Conservation (phyloP, 2,113 vertebrate genomes). For the Hippopotamus amphibius region DNA sequence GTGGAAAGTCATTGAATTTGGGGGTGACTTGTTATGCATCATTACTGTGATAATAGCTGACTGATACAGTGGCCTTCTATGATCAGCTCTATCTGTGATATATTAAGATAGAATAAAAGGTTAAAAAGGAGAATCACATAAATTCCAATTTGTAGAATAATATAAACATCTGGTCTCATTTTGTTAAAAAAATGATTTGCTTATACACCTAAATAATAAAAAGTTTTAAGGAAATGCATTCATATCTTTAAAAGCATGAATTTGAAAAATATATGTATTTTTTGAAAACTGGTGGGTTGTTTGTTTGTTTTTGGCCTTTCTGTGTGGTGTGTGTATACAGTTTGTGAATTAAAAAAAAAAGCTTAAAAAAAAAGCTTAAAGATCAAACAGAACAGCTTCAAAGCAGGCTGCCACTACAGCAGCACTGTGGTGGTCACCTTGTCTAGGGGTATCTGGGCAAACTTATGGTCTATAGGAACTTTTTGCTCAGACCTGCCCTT, state of each 20-base stretch:
- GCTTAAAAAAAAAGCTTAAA: background rate
- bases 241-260: background rate
- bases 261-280: background rate
- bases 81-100: background rate
- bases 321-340: background rate
- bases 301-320: background rate
- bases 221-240: background rate
- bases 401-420: background rate
- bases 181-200: background rate
- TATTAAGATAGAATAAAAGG: background rate
- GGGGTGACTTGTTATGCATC: background rate
- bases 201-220: background rate
- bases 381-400: background rate
- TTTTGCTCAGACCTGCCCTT: background rate
- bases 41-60: background rate
- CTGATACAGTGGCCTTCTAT: background rate
- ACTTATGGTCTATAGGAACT: background rate
- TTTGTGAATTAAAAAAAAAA: background rate
- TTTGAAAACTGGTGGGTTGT: background rate
- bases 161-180: background rate
- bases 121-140: background rate
- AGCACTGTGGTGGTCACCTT: background rate
- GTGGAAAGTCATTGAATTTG: background rate
- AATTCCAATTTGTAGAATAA: background rate
- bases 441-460: background rate